Evolutionary conservation across 2,888 invertebrate genomes (phyloP).

Genomic region (Lacanobia oleracea): DNA sequence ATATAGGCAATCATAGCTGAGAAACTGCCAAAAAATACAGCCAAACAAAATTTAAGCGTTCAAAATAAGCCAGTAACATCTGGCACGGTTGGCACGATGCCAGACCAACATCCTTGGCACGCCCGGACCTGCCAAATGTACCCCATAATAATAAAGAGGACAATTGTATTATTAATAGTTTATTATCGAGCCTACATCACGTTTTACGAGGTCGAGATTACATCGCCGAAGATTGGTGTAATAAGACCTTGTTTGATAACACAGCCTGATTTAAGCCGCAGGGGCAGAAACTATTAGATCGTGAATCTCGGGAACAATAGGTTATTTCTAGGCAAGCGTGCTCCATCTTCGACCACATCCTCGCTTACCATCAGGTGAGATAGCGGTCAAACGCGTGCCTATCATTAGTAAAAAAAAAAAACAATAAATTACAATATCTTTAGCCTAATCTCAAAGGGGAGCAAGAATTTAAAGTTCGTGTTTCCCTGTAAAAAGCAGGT

Average conservation of each 20-base stretch:
- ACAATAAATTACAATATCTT: constrained; percentile 27
- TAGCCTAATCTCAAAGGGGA: constrained; percentile 12
- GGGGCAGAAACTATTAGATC: not conserved
- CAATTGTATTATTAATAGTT: constrained; percentile 55
- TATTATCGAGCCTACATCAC: constrained; percentile 35
- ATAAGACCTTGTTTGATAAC: constrained; percentile 27
- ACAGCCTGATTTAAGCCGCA: constrained; percentile 23
- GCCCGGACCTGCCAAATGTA: constrained; percentile 63
- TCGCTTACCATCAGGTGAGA: no score
- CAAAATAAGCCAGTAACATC: constrained; percentile 60
- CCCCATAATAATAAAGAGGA: constrained; percentile 57
- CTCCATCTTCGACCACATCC: no score
- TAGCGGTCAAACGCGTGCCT: no score
- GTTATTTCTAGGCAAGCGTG: no score
- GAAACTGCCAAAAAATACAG: constrained; percentile 54
- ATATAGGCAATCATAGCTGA: constrained; percentile 46
- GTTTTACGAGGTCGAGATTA: constrained; percentile 44
- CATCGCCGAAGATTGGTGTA: constrained; percentile 28
- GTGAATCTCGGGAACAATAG: not conserved
- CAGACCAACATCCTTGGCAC: constrained; percentile 55
- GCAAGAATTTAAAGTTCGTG: constrained; percentile 2
- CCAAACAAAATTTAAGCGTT: constrained; percentile 52
- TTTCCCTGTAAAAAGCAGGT: not conserved
- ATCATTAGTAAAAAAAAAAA: no score
- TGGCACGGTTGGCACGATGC: constrained; percentile 67